Evolutionary conservation across 2,797 vertebrate species (phyloP).

Genomic region (Peromyscus attwateri): DNA sequence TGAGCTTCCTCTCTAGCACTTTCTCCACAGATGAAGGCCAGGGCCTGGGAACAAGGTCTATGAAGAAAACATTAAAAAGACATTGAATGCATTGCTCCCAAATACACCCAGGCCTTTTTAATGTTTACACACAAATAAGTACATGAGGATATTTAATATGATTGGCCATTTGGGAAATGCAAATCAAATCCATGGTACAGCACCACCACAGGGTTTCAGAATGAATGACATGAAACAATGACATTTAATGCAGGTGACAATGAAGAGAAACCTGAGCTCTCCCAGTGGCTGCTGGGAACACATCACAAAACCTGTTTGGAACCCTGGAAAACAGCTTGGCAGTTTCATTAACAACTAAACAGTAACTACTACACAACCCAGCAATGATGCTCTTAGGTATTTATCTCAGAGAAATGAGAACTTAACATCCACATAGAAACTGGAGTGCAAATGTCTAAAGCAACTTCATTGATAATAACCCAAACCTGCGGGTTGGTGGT

Average conservation of each 20-base stretch:
- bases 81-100: constrained; percentile 20
- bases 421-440: constrained; percentile 55
- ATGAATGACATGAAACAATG: constrained; percentile 39
- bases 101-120: background rate
- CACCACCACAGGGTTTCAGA: background rate
- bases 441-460: background rate
- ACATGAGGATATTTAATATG: background rate
- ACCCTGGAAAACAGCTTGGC: constrained; percentile 46
- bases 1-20: constrained; percentile 43
- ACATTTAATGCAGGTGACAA: background rate
- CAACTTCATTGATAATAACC: background rate
- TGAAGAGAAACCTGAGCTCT: constrained; percentile 3
- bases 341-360: constrained; percentile 65
- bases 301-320: constrained; percentile 53
- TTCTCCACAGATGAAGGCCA: constrained; percentile 23
- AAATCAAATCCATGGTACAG: constrained; percentile 12
- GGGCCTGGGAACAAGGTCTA: constrained; percentile 18
- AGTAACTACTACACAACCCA: constrained; percentile 59
- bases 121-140: background rate
- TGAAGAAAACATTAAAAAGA: constrained; percentile 26
- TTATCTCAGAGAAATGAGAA: constrained; percentile 72
- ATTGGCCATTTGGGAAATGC: constrained; percentile 6
- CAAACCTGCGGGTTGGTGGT: no score
- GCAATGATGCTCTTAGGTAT: constrained; percentile 41
- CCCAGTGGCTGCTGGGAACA: background rate